Conservation (phyloP, 2,888 invertebrate genomes). For the Trichopoda pennipes region DNA sequence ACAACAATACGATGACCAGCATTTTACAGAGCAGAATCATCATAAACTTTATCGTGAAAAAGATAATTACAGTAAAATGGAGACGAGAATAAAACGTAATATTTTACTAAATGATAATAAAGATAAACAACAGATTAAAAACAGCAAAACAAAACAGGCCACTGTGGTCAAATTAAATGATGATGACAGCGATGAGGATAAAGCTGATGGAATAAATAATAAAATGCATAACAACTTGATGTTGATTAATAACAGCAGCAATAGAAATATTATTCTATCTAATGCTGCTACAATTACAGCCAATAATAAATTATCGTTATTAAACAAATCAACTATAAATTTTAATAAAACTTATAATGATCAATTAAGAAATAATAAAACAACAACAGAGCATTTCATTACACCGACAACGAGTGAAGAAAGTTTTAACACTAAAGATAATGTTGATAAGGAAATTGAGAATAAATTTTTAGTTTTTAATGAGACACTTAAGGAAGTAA, state of each 20-base stretch:
- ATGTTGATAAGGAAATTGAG: neutral
- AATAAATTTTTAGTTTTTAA: neutral
- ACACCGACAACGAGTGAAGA: neutral
- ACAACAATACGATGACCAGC: conserved; percentile 48
- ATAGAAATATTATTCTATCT: neutral
- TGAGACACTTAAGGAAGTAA: neutral
- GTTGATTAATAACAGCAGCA: conserved; percentile 19
- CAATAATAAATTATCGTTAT: conserved; percentile 41
- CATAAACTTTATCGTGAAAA: conserved; percentile 18
- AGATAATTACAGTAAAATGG: conserved; percentile 12
- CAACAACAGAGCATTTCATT: neutral
- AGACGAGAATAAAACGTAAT: conserved; percentile 31
- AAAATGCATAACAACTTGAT: conserved; percentile 39
- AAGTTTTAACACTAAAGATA: neutral
- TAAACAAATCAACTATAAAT: conserved; percentile 38
- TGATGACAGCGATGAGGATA: neutral
- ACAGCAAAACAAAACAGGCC: conserved; percentile 18
- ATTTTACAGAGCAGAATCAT: conserved; percentile 4
- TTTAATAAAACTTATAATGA: conserved; percentile 21
- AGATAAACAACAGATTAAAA: conserved; percentile 10
- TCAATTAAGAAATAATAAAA: conserved; percentile 26
- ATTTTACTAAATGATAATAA: conserved; percentile 15
- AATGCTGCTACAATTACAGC: conserved; percentile 30
- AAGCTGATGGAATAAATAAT: conserved; percentile 18
- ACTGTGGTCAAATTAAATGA: conserved; percentile 3